Evolutionary conservation across 1,140 invertebrate species (phyloP).

Genomic region (Caerostris darwini): DNA sequence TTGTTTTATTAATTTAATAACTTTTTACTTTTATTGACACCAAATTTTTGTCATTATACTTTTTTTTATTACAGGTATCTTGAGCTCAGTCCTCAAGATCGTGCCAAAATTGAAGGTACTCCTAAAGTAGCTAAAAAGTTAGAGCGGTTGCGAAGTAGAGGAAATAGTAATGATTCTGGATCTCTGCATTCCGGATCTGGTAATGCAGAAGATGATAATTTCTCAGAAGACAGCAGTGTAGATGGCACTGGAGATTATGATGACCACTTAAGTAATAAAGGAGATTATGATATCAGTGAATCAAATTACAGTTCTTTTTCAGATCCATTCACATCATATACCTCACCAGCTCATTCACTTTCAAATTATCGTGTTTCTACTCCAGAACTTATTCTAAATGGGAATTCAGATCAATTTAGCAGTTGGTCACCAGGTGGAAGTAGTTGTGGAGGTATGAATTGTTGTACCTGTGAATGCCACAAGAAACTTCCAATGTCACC

Average conservation of each 20-base stretch:
- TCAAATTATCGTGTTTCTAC: conserved; percentile 79
- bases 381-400: conserved; percentile 71
- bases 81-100: conserved; percentile 95
- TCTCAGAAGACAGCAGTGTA: conserved; percentile 79
- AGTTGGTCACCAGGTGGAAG: conserved; percentile 74
- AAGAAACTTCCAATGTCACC: conserved; percentile 84
- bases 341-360: conserved; percentile 76
- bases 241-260: conserved; percentile 77
- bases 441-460: conserved; percentile 83
- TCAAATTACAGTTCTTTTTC: conserved; percentile 75
- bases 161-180: conserved; percentile 78
- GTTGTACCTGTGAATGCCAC: conserved; percentile 83
- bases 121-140: conserved; percentile 96
- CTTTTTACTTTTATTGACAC: neutral
- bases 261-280: conserved; percentile 74
- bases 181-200: conserved; percentile 78
- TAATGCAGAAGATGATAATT: conserved; percentile 79
- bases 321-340: conserved; percentile 64
- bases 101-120: conserved; percentile 94
- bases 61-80: conserved; percentile 86
- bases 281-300: conserved; percentile 75
- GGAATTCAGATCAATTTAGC: conserved; percentile 68
- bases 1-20: neutral
- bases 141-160: conserved; percentile 90
- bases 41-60: neutral